Evolutionary conservation across 2,888 invertebrate species (phyloP), one percentile per base, ranked within the genome.

Genomic region (Coelopa pilipes): DNA sequence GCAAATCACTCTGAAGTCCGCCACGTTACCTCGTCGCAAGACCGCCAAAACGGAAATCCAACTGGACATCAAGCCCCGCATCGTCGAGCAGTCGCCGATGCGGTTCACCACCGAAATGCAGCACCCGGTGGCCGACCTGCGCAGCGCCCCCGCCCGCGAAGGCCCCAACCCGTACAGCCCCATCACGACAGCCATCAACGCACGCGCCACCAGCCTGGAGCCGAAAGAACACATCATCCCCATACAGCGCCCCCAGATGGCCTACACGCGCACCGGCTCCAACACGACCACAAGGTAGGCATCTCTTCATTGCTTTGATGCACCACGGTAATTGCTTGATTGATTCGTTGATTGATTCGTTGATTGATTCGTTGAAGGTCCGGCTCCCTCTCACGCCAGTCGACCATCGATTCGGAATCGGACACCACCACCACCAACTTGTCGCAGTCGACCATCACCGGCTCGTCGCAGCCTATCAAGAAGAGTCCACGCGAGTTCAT

Each of bases 401-500:
- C 92, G 5, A 93, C 92, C 1, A 90, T 89, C 75, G 92, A 92
- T 76, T 92, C 93, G 12, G 94, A 95, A 80, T 92, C 93, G 0
- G 92, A 92, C 78, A 90, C 89, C 80, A 90, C 87, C 17, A 81
- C 70, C 59, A 79, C 82, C 63, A 84, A 84, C 75, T 79, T 83
- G 77, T 90, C 86, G 83, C 93, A 93, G 81, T 92, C 92, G 12
- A 93, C 92, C 0, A 89, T 79, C 49, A 82, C 85, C 53, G 82
- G 84, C 49, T 82, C 86, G 63, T 87, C 87, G 19, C 93, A 93
- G 85, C 94, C 95, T 9, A 95, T 96, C 83, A 92, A 94, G 84
- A 96, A 96, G 88, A 95, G 95, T 15, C 95, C 96, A 17, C 90
- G 96, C 60, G 96, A 96, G 88, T 96, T 95, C 84, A 96, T 96